These are phyloP conservation scores for Drosophila nigritarsus DNA, from an alignment of 2,888 invertebrate genomes.

Conservation along the genomic window DNA sequence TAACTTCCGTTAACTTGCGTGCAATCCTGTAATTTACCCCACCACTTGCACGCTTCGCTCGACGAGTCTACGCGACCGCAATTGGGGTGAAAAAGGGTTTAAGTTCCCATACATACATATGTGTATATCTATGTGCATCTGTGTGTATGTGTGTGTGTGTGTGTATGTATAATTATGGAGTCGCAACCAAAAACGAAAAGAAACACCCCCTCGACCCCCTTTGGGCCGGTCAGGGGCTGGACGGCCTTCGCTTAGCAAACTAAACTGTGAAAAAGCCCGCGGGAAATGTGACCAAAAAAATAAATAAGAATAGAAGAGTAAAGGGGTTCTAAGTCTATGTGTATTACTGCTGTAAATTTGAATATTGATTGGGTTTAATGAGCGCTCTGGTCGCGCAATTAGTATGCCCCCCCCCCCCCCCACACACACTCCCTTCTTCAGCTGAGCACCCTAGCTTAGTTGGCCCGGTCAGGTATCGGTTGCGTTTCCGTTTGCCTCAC, in stretches of 20 bases:
- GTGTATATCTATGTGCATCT: not conserved
- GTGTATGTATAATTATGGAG: conserved; percentile 71
- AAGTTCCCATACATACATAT: conserved; percentile 31
- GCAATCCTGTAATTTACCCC: conserved; percentile 68
- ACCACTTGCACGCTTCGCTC: too few species aligned
- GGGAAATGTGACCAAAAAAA: conserved; percentile 17
- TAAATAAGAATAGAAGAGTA: not conserved
- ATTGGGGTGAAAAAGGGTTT: conserved; percentile 79
- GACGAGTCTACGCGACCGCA: conserved; percentile 8
- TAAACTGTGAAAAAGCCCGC: conserved; percentile 75
- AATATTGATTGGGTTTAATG: conserved; percentile 77
- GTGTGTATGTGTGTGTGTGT: not conserved
- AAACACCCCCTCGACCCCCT: not conserved
- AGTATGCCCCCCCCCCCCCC: conserved; percentile 24
- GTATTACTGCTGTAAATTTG: conserved; percentile 55
- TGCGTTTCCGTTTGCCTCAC: conserved; percentile 36
- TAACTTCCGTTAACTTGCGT: conserved; percentile 75
- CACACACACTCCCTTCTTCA: not conserved
- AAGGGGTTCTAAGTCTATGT: conserved; percentile 7
- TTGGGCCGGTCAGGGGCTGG: conserved; percentile 35
- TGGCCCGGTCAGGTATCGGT: conserved; percentile 28
- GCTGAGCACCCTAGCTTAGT: not conserved
- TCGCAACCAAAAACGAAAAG: conserved; percentile 57
- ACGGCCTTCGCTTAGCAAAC: conserved; percentile 65
- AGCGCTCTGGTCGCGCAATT: conserved; percentile 69